phyloP scores from a whole-genome alignment of 2,888 invertebrate genomes.

The Isotomurus palustris region DNA sequence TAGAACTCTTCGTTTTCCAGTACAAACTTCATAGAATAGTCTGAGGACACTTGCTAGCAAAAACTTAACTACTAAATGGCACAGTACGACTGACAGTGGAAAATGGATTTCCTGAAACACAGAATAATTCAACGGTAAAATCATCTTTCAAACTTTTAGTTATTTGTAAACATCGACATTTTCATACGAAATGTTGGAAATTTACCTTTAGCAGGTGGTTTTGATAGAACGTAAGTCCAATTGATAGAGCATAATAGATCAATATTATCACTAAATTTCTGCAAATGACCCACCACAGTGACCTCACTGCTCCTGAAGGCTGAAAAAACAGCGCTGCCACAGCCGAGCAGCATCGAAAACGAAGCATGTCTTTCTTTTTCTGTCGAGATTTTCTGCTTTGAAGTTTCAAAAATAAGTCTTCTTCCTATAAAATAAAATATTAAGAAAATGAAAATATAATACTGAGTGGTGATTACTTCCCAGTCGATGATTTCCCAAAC shows the following conservation, averaged over 20 bases:
- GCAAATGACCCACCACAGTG: constrained; percentile 38
- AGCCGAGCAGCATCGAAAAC: constrained; percentile 30
- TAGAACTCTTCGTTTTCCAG: constrained; percentile 62
- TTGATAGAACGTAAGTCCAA: constrained; percentile 95
- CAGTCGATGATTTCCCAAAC: background rate
- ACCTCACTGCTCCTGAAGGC: constrained; percentile 25
- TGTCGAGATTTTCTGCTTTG: background rate
- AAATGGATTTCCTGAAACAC: constrained; percentile 72
- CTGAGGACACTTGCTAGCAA: constrained; percentile 70
- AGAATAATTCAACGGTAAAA: background rate
- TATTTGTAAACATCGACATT: background rate
- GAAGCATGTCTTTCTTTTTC: constrained; percentile 14
- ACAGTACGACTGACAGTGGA: constrained; percentile 83
- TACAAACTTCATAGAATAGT: constrained; percentile 54
- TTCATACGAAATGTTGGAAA: background rate
- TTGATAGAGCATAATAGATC: constrained; percentile 84
- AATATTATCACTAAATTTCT: constrained; percentile 59
- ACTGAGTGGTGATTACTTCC: no score
- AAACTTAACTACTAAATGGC: constrained; percentile 87
- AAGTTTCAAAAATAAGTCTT: constrained; percentile 5
- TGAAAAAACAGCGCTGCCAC: constrained; percentile 26
- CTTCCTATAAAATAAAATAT: constrained; percentile 5
- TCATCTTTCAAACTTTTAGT: background rate
- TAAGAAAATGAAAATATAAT: background rate
- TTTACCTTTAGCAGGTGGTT: constrained; percentile 79